Base-by-base conservation (phyloP, 2,113 vertebrate genomes). In the Crypturellus undulatus region DNA sequence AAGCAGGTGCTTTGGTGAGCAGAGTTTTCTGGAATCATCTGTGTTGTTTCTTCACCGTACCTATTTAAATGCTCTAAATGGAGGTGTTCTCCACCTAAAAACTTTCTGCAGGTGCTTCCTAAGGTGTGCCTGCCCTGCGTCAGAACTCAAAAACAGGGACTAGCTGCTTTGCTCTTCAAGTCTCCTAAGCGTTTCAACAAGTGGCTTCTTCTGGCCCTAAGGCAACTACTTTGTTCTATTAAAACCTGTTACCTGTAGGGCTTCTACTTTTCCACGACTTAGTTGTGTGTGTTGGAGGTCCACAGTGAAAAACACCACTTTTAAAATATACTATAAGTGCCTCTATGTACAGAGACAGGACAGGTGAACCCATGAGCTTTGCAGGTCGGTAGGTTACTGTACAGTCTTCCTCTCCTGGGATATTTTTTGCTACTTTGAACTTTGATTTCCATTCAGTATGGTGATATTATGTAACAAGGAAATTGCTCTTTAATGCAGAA, bases 241-340 rank as follows among this genome's bases (percentile, higher is more conserved):
- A 30, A 73, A n/a, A 26, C 7, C 1, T 43, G 22, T 34, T 87
- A 8, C 38, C n/a, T 59, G 3, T 17, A 62, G 43, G 43, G 20
- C 9, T 87, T 4, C 36, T n/a, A 6, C 14, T 80, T 32, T 80
- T 73, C 68, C 68, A 90, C 54, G 42, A 34, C 42, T 80, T 20
- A 51, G 14, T 36, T 70, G 24, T 0, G 0, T 1, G 6, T 43
- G 8, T 34, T 83, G 45, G 5, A 69, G 34, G 6, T 40, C 10
- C 30, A 3, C 0, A 1, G n/a, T 26, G 49, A 70, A 72, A 79
- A 63, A 43, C 68, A 16, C 30, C 42, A 10, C 30, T 59, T 67
- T 28, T 32, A 58, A 58, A 18, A 0, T 56, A 32, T 86, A 8
- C 19, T 68, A 1, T 40, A 63, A 64, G 47, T 63, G 26, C 12